Evolutionary conservation across 2,888 invertebrate genomes (phyloP), one percentile per base, ranked within the genome.

Genomic region (Habroteleia sp.): DNA sequence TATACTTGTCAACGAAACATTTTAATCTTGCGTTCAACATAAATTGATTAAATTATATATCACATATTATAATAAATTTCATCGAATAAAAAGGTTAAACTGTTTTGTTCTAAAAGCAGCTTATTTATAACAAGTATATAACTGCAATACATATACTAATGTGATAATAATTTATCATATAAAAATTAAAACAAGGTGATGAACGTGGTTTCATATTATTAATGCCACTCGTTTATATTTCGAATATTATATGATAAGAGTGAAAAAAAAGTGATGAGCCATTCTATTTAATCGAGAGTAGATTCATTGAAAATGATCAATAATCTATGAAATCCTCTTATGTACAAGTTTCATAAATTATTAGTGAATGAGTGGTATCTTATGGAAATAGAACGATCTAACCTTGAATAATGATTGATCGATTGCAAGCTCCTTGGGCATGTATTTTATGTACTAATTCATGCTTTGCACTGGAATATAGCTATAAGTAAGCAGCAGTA

Each of bases 401-500:
- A 39, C 56, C 52, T 69, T 69, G 48, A 56, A 37, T 65, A 42
- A 62, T 56, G 65, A 58, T 39, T 62, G 41, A 66, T 65, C 58
- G 74, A 69, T 62, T 35, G 50, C 50, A 72, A 56, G 65, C 72
- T 60, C 65, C 65, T 11, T 6, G 41, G 56, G 50, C 31, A 17
- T 63, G 48, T 44, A 68, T 35, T 63, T 74, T 39, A 62, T 58
- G 42, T 56, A 74, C 37, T 63, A 58, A 74, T 69, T 69, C 23
- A 69, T 37, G 74, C 68, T 74, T 74, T 31, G 63, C 63, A 69
- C 52, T 68, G 62, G 68, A 74, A 52, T 56, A 46, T 63, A 66
- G 62, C 44, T 63, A 33, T 29, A 54, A 39, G 48, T 68, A 68
- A 58, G 58, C 62, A 56, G 71, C 69, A 73, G 77, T 77, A 72